Percentiles rank a stretch among this genome's conserved stretches.
Conservation (phyloP, 2,888 invertebrate species). For the Polia nebulosa region DNA sequence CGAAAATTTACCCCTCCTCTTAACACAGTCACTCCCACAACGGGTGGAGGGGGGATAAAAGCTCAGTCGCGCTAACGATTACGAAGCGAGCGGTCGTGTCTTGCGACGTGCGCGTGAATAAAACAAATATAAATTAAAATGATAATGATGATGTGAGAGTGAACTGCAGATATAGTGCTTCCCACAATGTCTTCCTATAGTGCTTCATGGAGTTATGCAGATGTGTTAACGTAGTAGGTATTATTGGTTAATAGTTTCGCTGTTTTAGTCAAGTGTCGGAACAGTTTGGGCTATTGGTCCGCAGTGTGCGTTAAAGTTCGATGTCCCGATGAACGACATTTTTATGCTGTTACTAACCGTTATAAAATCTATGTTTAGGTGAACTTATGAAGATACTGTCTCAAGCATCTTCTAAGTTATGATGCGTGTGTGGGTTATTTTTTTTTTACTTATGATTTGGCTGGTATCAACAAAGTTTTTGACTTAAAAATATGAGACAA, state of each 20-base stretch:
- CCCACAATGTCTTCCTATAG: slow-evolving; percentile 63
- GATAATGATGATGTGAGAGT: slow-evolving; percentile 57
- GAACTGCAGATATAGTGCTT: slow-evolving; percentile 49
- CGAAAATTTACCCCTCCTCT: slow-evolving; percentile 59
- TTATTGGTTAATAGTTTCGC: slow-evolving; percentile 23
- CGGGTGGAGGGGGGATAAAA: slow-evolving; percentile 62
- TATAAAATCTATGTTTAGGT: not conserved
- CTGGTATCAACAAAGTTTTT: not conserved
- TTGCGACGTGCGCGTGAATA: slow-evolving; percentile 12
- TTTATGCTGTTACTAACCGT: not conserved
- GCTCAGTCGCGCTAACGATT: slow-evolving; percentile 74
- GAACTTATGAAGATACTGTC: not conserved
- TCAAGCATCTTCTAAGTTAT: not conserved
- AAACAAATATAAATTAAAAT: slow-evolving; percentile 37
- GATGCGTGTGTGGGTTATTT: not conserved
- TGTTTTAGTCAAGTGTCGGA: slow-evolving; percentile 18
- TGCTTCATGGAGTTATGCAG: slow-evolving; percentile 30
- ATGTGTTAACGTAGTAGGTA: slow-evolving; percentile 52
- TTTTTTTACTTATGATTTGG: not conserved
- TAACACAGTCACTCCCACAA: slow-evolving; percentile 60
- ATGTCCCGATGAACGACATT: not conserved
- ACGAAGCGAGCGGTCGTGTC: slow-evolving; percentile 65
- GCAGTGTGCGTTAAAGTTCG: slow-evolving; percentile 41
- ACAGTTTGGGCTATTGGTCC: slow-evolving; percentile 40
- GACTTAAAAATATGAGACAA: no score